Evolutionary conservation across 2,888 invertebrate genomes (phyloP).

Genomic region (Rhagonycha lutea): DNA sequence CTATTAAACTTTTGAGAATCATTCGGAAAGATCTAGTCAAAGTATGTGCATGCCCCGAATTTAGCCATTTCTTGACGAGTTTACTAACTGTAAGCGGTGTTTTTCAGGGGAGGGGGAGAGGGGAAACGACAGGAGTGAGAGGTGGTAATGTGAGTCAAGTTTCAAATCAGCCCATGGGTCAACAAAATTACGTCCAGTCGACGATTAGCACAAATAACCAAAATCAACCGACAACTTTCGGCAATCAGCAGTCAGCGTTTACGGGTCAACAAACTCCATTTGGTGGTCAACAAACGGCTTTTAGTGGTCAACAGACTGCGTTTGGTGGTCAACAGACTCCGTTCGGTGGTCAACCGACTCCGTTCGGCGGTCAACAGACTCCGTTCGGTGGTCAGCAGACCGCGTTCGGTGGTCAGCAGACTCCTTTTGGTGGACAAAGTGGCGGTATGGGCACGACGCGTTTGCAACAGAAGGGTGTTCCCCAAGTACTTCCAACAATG

Average conservation of each 20-base stretch:
- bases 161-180: slow-evolving; percentile 21
- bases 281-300: slow-evolving; percentile 7
- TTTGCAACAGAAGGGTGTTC: slow-evolving; percentile 58
- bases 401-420: slow-evolving; percentile 27
- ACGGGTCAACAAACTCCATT: slow-evolving; percentile 33
- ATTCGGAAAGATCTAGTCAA: not conserved
- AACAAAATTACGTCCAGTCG: slow-evolving; percentile 24
- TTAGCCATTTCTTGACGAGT: not conserved
- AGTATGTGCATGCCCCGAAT: not conserved
- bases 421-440: slow-evolving; percentile 8
- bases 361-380: slow-evolving; percentile 37
- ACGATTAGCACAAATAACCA: slow-evolving; percentile 22
- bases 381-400: slow-evolving; percentile 18
- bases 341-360: slow-evolving; percentile 20
- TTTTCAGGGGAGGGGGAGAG: slow-evolving; percentile 65
- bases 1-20: not conserved
- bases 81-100: slow-evolving; percentile 16
- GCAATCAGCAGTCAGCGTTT: slow-evolving; percentile 18
- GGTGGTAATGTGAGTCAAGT: slow-evolving; percentile 53
- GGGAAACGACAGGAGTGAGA: slow-evolving; percentile 60
- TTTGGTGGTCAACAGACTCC: slow-evolving; percentile 26
- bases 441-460: slow-evolving; percentile 28
- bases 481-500: slow-evolving; percentile 57
- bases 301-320: slow-evolving; percentile 36
- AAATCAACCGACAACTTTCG: slow-evolving; percentile 8